A percentile compares a stretch with the other conserved stretches of the same genome.
Conservation (phyloP, 2,888 invertebrate species). For the Pterobdella sp. region DNA sequence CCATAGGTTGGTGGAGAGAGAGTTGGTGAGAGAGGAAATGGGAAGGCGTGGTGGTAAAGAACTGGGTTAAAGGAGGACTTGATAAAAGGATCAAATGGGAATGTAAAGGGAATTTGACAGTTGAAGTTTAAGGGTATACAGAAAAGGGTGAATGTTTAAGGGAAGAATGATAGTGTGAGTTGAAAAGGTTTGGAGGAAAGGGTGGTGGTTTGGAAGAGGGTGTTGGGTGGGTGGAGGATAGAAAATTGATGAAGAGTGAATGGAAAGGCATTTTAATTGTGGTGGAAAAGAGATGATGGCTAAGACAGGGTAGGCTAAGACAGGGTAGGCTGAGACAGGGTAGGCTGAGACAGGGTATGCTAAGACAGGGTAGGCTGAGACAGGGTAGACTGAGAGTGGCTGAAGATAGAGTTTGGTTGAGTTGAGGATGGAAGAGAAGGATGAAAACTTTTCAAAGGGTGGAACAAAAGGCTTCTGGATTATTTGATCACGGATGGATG, state of each 20-base stretch:
- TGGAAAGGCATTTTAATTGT: not conserved
- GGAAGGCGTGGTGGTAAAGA: not conserved
- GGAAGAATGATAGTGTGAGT: not conserved
- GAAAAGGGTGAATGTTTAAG: no score
- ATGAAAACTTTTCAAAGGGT: not conserved
- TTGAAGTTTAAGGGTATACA: no score
- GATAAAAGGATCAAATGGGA: no score
- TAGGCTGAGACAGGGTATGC: not conserved
- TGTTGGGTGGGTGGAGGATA: no score
- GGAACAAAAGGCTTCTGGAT: not conserved
- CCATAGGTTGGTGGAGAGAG: slow-evolving; percentile 63
- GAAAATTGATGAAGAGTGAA: not conserved
- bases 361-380: not conserved
- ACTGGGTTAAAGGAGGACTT: not conserved
- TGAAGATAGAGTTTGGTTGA: not conserved
- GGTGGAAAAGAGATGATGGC: not conserved
- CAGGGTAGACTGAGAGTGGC: not conserved
- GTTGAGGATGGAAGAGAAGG: not conserved
- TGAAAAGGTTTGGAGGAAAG: not conserved
- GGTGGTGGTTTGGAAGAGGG: not conserved
- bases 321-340: not conserved
- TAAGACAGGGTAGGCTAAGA: not conserved
- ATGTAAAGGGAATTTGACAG: not conserved
- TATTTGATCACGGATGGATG: not conserved
- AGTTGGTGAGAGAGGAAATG: no score